A percentile compares a stretch with the other conserved stretches of the same genome.
These are phyloP conservation scores for Synaphobranchus kaupii DNA, from an alignment of 2,797 vertebrate species.

Conservation along the genomic window DNA sequence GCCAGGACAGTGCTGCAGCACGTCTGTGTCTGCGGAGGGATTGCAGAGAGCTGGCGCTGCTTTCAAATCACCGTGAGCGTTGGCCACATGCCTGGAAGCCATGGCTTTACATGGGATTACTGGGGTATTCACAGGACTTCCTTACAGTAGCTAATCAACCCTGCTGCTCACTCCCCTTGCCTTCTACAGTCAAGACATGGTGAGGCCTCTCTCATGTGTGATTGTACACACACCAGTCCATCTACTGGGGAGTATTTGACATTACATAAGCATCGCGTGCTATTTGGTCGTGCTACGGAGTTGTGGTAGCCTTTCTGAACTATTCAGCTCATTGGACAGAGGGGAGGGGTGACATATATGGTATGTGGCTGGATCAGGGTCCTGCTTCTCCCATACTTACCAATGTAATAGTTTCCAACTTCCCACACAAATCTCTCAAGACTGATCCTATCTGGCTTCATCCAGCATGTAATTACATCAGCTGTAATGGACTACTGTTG, in stretches of 20 bases:
- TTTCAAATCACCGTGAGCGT: neutral
- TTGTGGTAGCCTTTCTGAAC: neutral
- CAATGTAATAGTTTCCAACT: constrained; percentile 11
- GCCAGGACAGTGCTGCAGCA: neutral
- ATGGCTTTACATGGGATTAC: constrained; percentile 60
- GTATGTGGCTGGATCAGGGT: neutral
- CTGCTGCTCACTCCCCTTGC: constrained; percentile 54
- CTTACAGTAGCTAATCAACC: constrained; percentile 55
- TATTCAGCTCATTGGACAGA: neutral
- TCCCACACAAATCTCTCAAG: constrained; percentile 18
- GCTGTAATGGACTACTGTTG: neutral
- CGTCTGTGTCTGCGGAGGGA: constrained; percentile 48
- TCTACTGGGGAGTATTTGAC: neutral
- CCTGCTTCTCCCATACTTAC: constrained; percentile 37
- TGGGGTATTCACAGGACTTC: constrained; percentile 55
- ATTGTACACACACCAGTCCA: neutral
- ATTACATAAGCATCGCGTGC: neutral
- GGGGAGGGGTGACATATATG: neutral
- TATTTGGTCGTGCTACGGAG: neutral
- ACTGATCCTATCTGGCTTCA: constrained; percentile 12
- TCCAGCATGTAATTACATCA: constrained; percentile 3
- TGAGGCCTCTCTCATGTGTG: neutral
- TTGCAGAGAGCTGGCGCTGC: constrained; percentile 43
- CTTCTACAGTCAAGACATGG: neutral
- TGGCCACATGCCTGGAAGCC: constrained; percentile 52